A percentile compares a stretch with the other conserved stretches of the same genome.
Conservation (phyloP, 2,797 vertebrate species). For the Enteromius mattozi region DNA sequence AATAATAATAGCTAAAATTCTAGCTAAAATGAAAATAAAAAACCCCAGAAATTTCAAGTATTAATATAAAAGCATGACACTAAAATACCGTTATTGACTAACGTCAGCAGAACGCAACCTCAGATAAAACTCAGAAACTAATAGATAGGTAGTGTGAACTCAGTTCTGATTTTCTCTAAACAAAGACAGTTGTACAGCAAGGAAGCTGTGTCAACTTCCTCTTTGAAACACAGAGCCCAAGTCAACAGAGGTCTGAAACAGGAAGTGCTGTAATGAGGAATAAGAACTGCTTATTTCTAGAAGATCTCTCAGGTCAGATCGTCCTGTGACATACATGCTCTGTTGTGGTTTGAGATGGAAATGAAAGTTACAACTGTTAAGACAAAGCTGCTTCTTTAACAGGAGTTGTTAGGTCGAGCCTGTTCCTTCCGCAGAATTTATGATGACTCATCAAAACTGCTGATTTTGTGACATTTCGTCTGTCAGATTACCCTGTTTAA, state of each 20-base stretch:
- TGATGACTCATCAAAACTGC: not conserved
- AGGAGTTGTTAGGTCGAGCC: not conserved
- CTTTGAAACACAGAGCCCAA: conserved; percentile 20
- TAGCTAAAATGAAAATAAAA: not conserved
- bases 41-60: not conserved
- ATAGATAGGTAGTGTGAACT: not conserved
- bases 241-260: conserved; percentile 11
- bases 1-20: not conserved
- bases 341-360: conserved; percentile 6
- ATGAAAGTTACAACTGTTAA: not conserved
- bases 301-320: not conserved
- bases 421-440: not conserved
- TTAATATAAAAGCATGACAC: not conserved
- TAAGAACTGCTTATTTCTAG: conserved; percentile 40
- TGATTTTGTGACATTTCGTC: not conserved
- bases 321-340: not conserved
- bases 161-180: conserved; percentile 34
- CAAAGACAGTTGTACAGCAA: conserved; percentile 41
- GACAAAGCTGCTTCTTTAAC: not conserved
- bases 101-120: too few relatives aligned
- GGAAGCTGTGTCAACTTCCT: conserved; percentile 52
- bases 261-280: conserved; percentile 50
- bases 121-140: not conserved
- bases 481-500: not conserved
- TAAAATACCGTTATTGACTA: not conserved